Evolutionary conservation across 2,797 vertebrate species (phyloP).

Genomic region (Clarias laeviceps): DNA sequence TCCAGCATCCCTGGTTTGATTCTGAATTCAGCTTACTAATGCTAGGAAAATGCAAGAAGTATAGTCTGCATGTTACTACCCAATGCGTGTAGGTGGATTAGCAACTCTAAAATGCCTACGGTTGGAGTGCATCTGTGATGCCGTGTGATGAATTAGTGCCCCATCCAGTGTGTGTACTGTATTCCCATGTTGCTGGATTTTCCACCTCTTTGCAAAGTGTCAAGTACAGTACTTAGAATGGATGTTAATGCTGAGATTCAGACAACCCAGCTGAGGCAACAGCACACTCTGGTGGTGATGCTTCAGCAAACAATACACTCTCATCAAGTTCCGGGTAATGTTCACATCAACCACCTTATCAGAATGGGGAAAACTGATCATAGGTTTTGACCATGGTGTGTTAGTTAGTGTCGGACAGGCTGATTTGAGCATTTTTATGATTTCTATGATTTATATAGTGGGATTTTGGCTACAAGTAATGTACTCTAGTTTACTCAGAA

Average conservation of each 20-base stretch:
- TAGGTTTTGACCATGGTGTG: neutral
- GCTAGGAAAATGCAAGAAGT: no score
- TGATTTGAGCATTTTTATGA: neutral
- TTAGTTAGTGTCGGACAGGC: neutral
- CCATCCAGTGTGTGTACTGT: neutral
- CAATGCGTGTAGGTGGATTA: neutral
- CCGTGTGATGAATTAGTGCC: neutral
- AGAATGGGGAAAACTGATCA: neutral
- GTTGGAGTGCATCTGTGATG: neutral
- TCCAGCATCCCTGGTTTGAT: neutral
- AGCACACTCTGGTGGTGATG: constrained; percentile 36
- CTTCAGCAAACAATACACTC: neutral
- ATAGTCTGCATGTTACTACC: neutral
- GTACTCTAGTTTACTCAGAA: neutral
- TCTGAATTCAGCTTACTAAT: neutral
- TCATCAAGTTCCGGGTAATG: neutral
- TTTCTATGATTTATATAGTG: neutral
- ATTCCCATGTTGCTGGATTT: neutral
- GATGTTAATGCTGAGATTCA: neutral
- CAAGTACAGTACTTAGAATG: neutral
- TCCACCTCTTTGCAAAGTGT: neutral
- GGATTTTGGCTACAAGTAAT: neutral
- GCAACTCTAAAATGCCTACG: neutral
- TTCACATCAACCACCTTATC: neutral
- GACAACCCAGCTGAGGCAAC: neutral